phyloP scores from a whole-genome alignment of 2,888 invertebrate species.

The Monochamus alternatus region DNA sequence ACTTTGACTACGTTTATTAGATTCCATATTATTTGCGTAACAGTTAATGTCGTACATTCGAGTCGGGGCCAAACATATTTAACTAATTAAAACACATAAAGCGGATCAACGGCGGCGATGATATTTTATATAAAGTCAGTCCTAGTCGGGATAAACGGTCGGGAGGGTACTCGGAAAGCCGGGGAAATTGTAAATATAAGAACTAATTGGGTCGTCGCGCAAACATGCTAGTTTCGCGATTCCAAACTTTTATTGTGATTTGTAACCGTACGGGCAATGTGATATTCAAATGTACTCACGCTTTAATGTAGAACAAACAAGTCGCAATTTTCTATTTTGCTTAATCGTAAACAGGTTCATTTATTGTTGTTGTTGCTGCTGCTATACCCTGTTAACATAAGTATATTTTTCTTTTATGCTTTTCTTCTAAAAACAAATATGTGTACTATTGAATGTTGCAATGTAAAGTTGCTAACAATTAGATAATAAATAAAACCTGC shows the following conservation, averaged over 20 bases:
- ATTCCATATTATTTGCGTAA: conserved; percentile 54
- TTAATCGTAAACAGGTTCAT: no score
- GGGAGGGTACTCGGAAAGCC: background rate
- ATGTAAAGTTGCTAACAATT: no score
- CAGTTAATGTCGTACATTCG: conserved; percentile 41
- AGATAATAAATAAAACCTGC: no score
- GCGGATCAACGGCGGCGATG: conserved; percentile 15
- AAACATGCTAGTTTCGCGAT: background rate
- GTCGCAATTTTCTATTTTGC: no score
- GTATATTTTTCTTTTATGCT: no score
- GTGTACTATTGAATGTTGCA: no score
- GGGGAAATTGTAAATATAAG: background rate
- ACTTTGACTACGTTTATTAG: conserved; percentile 46
- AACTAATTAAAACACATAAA: conserved; percentile 31
- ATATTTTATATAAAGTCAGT: conserved; percentile 27
- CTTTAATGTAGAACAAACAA: no score
- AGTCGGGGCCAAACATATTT: conserved; percentile 21
- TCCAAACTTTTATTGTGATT: background rate
- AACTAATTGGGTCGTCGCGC: background rate
- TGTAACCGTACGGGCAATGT: background rate
- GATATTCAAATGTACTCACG: background rate
- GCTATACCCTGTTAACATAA: no score
- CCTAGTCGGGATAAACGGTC: background rate
- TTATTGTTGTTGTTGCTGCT: no score
- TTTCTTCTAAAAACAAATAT: no score